Percentiles rank a stretch among this genome's conserved stretches.
Conservation (phyloP, 2,888 invertebrate genomes). For the Paralinhomoeus sp. region DNA sequence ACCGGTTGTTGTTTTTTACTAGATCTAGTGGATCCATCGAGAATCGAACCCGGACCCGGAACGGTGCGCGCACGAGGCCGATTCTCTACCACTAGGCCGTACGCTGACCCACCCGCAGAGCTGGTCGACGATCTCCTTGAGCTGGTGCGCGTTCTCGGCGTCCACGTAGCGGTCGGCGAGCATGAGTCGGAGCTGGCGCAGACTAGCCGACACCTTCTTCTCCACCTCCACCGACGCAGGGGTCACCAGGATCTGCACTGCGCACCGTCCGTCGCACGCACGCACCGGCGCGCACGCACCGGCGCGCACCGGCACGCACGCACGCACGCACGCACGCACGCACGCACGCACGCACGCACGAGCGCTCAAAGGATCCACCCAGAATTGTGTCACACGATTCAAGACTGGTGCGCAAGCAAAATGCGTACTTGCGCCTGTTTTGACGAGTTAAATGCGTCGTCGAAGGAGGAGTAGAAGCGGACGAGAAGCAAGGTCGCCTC, state of each 20-base stretch:
- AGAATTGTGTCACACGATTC: no score
- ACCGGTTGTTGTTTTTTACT: no score
- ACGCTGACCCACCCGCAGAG: slow-evolving; percentile 11
- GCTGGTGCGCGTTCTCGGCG: slow-evolving; percentile 17
- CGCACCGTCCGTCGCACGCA: no score
- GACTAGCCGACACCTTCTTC: slow-evolving; percentile 3
- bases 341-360: no score
- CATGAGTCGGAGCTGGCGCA: slow-evolving; percentile 22
- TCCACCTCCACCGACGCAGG: slow-evolving; percentile 24
- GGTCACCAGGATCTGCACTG: slow-evolving; percentile 23
- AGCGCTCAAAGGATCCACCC: no score
- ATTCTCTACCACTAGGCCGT: no score
- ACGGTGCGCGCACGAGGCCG: no score
- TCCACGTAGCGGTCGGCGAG: slow-evolving; percentile 18
- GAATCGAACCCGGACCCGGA: no score
- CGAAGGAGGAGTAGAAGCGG: slow-evolving; percentile 1
- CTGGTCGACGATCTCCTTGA: slow-evolving; percentile 16
- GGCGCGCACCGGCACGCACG: no score
- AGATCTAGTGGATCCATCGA: no score
- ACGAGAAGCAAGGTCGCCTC: slow-evolving; percentile 24
- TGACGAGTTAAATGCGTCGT: background rate
- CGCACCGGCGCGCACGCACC: no score
- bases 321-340: no score
- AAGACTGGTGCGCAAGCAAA: background rate
- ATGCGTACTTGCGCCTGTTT: background rate